Evolutionary conservation across 2,888 invertebrate genomes (phyloP).

Genomic region (Nymphalis polychloros): DNA sequence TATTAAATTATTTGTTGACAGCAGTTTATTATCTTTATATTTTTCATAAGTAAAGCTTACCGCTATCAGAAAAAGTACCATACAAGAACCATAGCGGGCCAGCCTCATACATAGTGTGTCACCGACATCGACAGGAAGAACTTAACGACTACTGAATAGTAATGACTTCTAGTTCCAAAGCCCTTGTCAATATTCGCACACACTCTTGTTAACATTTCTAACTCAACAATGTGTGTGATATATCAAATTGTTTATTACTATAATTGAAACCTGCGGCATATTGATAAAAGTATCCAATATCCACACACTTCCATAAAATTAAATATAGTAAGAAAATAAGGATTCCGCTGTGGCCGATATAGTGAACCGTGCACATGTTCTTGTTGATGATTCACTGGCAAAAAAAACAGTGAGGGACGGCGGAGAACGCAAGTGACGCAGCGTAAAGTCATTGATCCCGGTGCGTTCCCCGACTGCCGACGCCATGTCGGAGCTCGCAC

Average conservation of each 20-base stretch:
- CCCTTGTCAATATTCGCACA: conserved; percentile 50
- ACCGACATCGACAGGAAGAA: conserved; percentile 52
- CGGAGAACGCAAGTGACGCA: conserved; percentile 71
- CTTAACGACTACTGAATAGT: conserved; percentile 64
- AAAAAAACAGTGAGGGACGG: conserved; percentile 64
- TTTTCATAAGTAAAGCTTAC: too few relatives aligned
- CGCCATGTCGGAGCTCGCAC: conserved; percentile 65
- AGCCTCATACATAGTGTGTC: conserved; percentile 30
- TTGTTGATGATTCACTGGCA: conserved; percentile 69
- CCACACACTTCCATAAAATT: conserved; percentile 14
- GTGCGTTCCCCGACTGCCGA: conserved; percentile 69
- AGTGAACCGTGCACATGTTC: conserved; percentile 67
- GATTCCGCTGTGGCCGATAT: conserved; percentile 44
- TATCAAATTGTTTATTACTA: conserved; percentile 13
- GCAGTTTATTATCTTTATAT: too few relatives aligned
- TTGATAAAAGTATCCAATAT: not conserved
- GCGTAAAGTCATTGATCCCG: conserved; percentile 78
- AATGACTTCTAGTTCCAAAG: conserved; percentile 54
- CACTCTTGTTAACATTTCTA: conserved; percentile 40
- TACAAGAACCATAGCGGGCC: conserved; percentile 32
- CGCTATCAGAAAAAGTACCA: not conserved
- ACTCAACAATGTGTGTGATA: conserved; percentile 12
- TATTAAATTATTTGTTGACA: too few relatives aligned
- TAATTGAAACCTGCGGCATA: not conserved
- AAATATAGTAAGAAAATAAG: conserved; percentile 38